phyloP scores from a whole-genome alignment of 2,113 vertebrate species.

The Meleagris gallopavo region DNA sequence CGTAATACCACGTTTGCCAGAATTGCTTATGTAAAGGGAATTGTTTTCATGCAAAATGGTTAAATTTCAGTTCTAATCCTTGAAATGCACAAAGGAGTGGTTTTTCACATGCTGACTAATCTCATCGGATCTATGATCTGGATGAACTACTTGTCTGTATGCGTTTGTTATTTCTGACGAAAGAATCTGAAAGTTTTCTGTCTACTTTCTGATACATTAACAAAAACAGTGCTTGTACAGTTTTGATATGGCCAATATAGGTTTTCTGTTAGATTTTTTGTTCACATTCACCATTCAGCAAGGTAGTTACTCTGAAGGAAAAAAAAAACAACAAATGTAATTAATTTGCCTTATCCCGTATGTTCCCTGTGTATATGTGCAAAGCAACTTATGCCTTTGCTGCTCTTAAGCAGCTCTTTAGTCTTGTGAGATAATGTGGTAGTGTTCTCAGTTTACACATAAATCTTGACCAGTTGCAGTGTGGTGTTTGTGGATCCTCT shows the following conservation, averaged over 20 bases:
- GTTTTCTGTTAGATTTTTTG: neutral
- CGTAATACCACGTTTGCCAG: neutral
- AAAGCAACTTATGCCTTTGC: accelerated
- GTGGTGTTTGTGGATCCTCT: neutral
- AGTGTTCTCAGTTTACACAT: neutral
- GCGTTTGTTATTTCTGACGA: neutral
- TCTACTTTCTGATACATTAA: neutral
- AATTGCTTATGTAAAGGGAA: neutral
- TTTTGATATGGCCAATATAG: neutral
- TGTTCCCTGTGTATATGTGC: neutral
- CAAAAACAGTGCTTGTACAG: neutral
- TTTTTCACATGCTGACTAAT: neutral
- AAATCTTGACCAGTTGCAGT: neutral
- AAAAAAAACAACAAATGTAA: neutral
- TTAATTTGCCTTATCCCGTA: neutral
- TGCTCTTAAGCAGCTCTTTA: neutral
- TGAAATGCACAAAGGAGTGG: neutral
- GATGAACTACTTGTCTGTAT: neutral
- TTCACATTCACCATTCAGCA: neutral
- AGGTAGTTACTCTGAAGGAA: neutral
- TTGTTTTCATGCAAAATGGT: conserved; percentile 3
- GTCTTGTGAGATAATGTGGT: neutral
- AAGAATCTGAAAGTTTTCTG: neutral
- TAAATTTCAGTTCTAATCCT: neutral
- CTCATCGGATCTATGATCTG: neutral